A percentile compares a stretch with the other conserved stretches of the same genome.
These are phyloP conservation scores for human DNA, from an alignment of 2,113 vertebrate species.

Conservation along the genomic window DNA sequence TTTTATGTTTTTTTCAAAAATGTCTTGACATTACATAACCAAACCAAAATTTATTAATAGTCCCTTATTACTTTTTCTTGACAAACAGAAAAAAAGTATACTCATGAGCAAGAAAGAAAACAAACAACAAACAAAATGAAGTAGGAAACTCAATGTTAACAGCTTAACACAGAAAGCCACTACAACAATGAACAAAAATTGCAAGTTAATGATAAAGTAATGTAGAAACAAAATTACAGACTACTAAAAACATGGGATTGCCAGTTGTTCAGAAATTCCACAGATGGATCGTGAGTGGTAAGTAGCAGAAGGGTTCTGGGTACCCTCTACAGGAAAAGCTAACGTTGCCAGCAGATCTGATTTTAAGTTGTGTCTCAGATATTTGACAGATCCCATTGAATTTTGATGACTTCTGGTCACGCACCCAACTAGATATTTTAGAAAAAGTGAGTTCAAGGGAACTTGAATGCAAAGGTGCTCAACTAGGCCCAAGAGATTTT, in stretches of 20 bases:
- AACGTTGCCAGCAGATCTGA: not conserved
- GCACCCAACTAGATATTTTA: not conserved
- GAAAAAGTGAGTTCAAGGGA: not conserved
- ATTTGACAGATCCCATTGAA: not conserved
- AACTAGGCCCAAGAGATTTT: slow-evolving; percentile 77
- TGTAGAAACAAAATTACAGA: slow-evolving; percentile 85
- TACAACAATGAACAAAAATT: slow-evolving; percentile 84
- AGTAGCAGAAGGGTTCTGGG: slow-evolving; percentile 79
- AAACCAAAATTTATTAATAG: slow-evolving; percentile 86
- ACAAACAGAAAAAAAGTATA: slow-evolving; percentile 54
- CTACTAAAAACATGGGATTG: slow-evolving; percentile 86
- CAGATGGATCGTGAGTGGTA: slow-evolving; percentile 84
- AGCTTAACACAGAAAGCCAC: slow-evolving; percentile 82
- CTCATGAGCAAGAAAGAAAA: slow-evolving; percentile 19
- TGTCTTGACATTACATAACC: slow-evolving; percentile 87
- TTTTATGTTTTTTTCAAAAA: slow-evolving; percentile 84
- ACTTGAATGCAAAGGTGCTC: not conserved
- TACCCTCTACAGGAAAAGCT: slow-evolving; percentile 63
- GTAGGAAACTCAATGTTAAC: slow-evolving; percentile 81
- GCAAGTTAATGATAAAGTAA: slow-evolving; percentile 78
- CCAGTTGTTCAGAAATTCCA: slow-evolving; percentile 85
- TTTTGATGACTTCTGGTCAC: not conserved
- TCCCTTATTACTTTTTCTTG: slow-evolving; percentile 82
- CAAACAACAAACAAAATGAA: slow-evolving; percentile 76
- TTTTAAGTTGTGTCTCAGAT: not conserved